Conservation (phyloP, 2,797 vertebrate genomes). For the Fistularia commersonii region DNA sequence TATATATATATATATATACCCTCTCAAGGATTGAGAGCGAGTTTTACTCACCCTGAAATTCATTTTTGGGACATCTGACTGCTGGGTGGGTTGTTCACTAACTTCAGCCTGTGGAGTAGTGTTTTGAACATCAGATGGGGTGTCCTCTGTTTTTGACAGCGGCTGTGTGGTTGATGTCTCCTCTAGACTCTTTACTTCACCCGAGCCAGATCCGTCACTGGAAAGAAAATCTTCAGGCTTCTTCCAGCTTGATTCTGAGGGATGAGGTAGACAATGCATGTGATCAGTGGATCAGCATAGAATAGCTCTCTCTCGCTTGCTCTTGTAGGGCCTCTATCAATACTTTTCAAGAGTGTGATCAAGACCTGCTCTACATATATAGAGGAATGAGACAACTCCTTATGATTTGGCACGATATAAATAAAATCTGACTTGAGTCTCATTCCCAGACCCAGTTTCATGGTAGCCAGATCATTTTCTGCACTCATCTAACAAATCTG, state of each 20-base stretch:
- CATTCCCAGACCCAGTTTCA: no score
- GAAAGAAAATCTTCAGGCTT: slow-evolving; percentile 77
- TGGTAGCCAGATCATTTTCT: no score
- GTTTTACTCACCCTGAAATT: slow-evolving; percentile 73
- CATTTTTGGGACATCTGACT: slow-evolving; percentile 64
- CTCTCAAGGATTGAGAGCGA: no score
- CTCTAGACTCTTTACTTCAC: slow-evolving; percentile 22
- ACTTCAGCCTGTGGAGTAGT: slow-evolving; percentile 31
- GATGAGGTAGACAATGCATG: slow-evolving; percentile 1
- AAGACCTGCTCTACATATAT: no score
- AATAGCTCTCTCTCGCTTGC: no score
- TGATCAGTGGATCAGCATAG: neutral
- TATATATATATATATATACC: no score
- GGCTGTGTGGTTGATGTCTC: slow-evolving; percentile 47
- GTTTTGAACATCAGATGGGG: slow-evolving; percentile 11
- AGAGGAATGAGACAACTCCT: no score
- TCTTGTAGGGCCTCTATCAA: no score
- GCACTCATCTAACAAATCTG: no score
- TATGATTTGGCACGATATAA: no score
- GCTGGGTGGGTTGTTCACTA: slow-evolving; percentile 32
- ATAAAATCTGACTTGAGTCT: no score
- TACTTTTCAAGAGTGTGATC: no score
- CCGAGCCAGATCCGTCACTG: slow-evolving; percentile 19
- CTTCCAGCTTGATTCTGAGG: slow-evolving; percentile 90
- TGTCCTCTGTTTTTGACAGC: slow-evolving; percentile 51